These are phyloP conservation scores for Eupithecia exiguata DNA, from an alignment of 2,888 invertebrate species.

Conservation along the genomic window DNA sequence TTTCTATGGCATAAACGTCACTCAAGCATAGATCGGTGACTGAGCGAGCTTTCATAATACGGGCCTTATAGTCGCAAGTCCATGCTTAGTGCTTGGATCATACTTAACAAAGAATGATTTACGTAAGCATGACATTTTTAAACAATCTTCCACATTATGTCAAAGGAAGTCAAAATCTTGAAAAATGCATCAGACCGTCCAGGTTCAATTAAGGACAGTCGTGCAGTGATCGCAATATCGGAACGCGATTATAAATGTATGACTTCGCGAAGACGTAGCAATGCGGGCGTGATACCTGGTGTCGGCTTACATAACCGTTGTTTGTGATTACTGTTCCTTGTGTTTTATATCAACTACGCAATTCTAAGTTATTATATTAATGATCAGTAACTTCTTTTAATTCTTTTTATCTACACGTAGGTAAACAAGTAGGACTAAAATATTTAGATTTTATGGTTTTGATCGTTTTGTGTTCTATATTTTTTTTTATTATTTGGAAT, in stretches of 20 bases:
- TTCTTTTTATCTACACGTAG: neutral
- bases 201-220: constrained; percentile 79
- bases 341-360: constrained; percentile 12
- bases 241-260: constrained; percentile 84
- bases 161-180: neutral
- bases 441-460: neutral
- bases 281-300: constrained; percentile 74
- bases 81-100: too few relatives aligned
- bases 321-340: constrained; percentile 33
- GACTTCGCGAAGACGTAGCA: constrained; percentile 81
- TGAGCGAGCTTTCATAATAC: too few relatives aligned
- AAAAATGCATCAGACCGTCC: constrained; percentile 29
- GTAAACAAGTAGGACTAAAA: neutral
- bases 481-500: too few relatives aligned
- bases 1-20: too few relatives aligned
- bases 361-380: neutral
- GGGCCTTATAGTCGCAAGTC: too few relatives aligned
- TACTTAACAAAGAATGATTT: too few relatives aligned
- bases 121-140: too few relatives aligned
- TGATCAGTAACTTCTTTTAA: neutral
- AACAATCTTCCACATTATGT: too few relatives aligned
- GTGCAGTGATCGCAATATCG: constrained; percentile 81
- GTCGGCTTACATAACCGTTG: constrained; percentile 75
- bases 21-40: too few relatives aligned
- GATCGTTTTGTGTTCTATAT: too few relatives aligned